Evolutionary conservation across 2,797 vertebrate species (phyloP).

Genomic region (Sebastes steindachneri): DNA sequence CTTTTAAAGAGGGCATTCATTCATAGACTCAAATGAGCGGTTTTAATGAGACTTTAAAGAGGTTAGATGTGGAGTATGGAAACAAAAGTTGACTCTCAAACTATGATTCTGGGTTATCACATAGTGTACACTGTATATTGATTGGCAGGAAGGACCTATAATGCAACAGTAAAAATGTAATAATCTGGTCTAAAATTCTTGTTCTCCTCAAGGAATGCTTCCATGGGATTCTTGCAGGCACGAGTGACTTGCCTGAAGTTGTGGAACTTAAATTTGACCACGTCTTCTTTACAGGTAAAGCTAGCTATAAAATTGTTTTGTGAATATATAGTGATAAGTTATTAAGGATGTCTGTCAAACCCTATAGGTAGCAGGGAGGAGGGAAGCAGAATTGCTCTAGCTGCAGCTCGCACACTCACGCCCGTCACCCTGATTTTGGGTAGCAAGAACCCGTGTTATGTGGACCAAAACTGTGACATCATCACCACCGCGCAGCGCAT

Average conservation of each 20-base stretch:
- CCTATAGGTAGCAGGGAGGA: constrained; percentile 71
- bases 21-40: not conserved
- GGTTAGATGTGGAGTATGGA: not conserved
- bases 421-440: constrained; percentile 80
- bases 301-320: not conserved
- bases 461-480: constrained; percentile 81
- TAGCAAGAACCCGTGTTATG: constrained; percentile 85
- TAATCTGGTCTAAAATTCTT: constrained; percentile 29
- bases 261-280: constrained; percentile 84
- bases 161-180: not conserved
- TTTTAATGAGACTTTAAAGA: not conserved
- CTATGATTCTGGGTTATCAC: too few species aligned
- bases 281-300: constrained; percentile 82
- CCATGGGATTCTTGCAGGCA: constrained; percentile 75
- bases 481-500: constrained; percentile 74
- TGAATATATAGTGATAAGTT: not conserved
- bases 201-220: constrained; percentile 81
- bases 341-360: not conserved
- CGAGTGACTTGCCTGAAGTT: constrained; percentile 72
- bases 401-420: constrained; percentile 74
- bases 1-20: not conserved
- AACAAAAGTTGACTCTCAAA: not conserved
- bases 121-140: not conserved
- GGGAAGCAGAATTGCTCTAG: constrained; percentile 78
- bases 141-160: not conserved